These are phyloP conservation scores for Trogon surrucura DNA, from an alignment of 2,113 vertebrate genomes.

Conservation along the genomic window DNA sequence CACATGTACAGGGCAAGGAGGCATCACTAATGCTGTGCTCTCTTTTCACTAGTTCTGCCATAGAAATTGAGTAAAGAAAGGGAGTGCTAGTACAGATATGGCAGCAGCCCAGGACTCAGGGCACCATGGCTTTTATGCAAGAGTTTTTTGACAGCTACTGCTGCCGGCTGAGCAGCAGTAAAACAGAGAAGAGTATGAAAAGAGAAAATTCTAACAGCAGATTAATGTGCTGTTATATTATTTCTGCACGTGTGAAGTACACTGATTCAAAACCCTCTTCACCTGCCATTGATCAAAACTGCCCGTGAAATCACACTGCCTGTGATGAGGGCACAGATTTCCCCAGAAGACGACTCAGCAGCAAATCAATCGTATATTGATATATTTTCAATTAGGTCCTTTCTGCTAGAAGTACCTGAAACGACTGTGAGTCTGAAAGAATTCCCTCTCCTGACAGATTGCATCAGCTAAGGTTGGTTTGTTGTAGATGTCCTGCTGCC, in stretches of 20 bases:
- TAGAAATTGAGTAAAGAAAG: not conserved
- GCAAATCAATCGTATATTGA: not conserved
- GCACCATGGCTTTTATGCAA: not conserved
- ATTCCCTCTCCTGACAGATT: conserved; percentile 77
- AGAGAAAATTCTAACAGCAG: not conserved
- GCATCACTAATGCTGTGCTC: not conserved
- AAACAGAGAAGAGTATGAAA: not conserved
- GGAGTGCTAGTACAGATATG: not conserved
- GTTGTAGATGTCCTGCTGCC: conserved; percentile 80
- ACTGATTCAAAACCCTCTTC: not conserved
- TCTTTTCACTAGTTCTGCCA: not conserved
- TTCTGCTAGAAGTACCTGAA: conserved; percentile 73
- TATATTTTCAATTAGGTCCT: not conserved
- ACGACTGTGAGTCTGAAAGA: conserved; percentile 79
- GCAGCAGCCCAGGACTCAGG: not conserved
- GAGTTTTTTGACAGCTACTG: not conserved
- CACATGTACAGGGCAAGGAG: not conserved
- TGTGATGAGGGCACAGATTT: not conserved
- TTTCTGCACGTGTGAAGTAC: not conserved
- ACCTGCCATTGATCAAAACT: not conserved
- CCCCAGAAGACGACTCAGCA: not conserved
- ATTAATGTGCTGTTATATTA: not conserved
- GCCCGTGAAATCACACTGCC: not conserved
- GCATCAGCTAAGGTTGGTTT: conserved; percentile 78
- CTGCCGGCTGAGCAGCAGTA: not conserved